Evolutionary conservation across 2,888 invertebrate genomes (phyloP), one percentile per base, ranked within the genome.

Genomic region (Taenaris catops): DNA sequence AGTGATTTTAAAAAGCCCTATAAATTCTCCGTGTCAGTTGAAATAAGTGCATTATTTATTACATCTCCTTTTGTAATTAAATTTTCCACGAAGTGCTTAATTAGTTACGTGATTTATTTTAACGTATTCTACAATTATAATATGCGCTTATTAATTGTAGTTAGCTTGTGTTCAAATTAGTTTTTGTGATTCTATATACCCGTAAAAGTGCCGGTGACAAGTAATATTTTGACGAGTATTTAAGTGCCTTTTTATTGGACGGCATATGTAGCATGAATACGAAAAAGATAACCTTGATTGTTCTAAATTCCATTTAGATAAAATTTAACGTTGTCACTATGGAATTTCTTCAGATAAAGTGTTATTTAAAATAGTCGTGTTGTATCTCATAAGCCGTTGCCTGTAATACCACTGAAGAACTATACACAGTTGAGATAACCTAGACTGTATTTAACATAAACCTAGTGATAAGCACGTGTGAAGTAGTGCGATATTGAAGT

Each of bases 401-500:
- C 14, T 25, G 8, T 20, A 25, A 16, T 3, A 2, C 19, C 23
- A 12, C 18, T 25, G 18, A 17, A 28, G 10, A 27, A 23, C 10
- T 36, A 25, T 32, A 25, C 16, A 26, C 19, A 27, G 23, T 24
- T 24, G 14, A 41, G 51, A 48, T 56, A 55, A 49, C 47, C 41
- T 44, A 49, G 41, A 34, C 38, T 46, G 36, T 42, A 39, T 51
- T 48, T 44, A 49, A 51, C 48, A 55, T 49, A 55, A 58, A 50
- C 45, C 10, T 51, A 56, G 58, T 71, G 81, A 81, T 83, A 81
- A 83, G 73, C 75, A 68, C 66, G 65, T 70, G 43, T 47, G 34
- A 36, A 43, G 23, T 42, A 55, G 55, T 52, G 52, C 55, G 49
- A 56, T 59, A 68, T 60, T 61, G 56, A 54, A 63, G 63, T 52